Base-by-base conservation (phyloP, 1,140 invertebrate genomes). In the Drosophila aff. region DNA sequence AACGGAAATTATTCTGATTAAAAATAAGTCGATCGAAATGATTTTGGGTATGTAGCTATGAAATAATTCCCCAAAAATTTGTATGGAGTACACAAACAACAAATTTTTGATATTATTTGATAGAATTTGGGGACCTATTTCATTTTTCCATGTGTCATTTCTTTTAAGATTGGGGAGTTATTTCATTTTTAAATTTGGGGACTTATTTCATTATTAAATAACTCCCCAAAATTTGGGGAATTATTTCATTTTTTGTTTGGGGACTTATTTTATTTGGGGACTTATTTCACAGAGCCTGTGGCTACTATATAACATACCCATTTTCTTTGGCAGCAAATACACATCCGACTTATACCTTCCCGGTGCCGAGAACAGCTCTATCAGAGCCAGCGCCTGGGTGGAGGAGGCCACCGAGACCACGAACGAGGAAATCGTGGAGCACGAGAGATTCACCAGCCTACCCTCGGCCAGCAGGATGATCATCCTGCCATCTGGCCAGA, bases 341-440 rank as follows among this genome's bases (percentile, higher is more conserved):
- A 99, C 98, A 93, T 99, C 98, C 63, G 97, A 96, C 93, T 99
- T 99, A 92, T 99, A 99, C 75, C 98, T 95, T 53, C 98, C 97
- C 21, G 95, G 93, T 13, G 98, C 98, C 16, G 98, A 98, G 94
- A 97, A 99, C 7, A 99, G 94, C 93, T 99, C 98, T 86, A 99
- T 99, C 47, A 99, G 94, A 31, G 98, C 98, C 46, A 99, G 93
- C 2, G 98, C 98, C 94, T 99, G 98, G 23, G 98, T 98, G 61
- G 97, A 96, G 15, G 97, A 97, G 36, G 98, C 98, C 72, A 99
- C 98, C n/a, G 98, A 98, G 36, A 98, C 98, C 69, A 99, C 98
- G 94, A 99, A 99, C 8, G 98, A 99, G 44, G 98, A 98, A 90
- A 99, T 96, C 91, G 97, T 98, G 33, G 98, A 99, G 93, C 98